Percentiles rank a stretch among this genome's conserved stretches.
These are phyloP conservation scores for Rotaria socialis DNA, from an alignment of 2,888 invertebrate species.

Conservation along the genomic window DNA sequence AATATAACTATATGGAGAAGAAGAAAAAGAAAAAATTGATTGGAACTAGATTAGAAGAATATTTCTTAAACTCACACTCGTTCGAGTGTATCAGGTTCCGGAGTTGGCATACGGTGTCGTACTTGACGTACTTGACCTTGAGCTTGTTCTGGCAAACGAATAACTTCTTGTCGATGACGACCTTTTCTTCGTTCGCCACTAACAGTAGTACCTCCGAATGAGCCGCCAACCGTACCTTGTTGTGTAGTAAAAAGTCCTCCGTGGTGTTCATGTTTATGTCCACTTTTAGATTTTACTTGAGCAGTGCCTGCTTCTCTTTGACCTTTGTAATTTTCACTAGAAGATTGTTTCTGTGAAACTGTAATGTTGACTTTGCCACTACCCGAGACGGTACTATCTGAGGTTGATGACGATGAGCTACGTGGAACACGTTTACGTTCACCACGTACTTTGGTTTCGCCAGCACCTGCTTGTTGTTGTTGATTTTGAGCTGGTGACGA, in stretches of 20 bases:
- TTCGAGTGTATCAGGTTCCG: slow-evolving; percentile 1
- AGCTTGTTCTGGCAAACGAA: background rate
- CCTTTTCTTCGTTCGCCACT: background rate
- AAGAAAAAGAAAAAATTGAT: background rate
- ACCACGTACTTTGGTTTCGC: background rate
- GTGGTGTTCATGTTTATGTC: no score
- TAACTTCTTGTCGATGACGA: background rate
- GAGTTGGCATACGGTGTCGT: background rate
- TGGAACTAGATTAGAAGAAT: background rate
- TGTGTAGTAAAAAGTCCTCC: background rate
- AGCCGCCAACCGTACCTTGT: background rate
- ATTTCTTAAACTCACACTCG: background rate
- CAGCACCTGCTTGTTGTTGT: background rate
- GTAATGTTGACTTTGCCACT: background rate
- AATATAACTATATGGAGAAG: background rate
- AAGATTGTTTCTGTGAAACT: no score
- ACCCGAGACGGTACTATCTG: background rate
- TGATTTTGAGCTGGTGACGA: background rate
- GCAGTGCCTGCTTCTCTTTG: background rate
- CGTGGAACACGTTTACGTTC: background rate
- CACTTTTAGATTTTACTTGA: background rate
- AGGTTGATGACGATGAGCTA: background rate
- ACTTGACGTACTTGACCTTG: slow-evolving; percentile 13
- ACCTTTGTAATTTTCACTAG: no score
- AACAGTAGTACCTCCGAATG: background rate